Base-by-base conservation (phyloP, 2,888 invertebrate species). In the Yponomeuta sedellus region DNA sequence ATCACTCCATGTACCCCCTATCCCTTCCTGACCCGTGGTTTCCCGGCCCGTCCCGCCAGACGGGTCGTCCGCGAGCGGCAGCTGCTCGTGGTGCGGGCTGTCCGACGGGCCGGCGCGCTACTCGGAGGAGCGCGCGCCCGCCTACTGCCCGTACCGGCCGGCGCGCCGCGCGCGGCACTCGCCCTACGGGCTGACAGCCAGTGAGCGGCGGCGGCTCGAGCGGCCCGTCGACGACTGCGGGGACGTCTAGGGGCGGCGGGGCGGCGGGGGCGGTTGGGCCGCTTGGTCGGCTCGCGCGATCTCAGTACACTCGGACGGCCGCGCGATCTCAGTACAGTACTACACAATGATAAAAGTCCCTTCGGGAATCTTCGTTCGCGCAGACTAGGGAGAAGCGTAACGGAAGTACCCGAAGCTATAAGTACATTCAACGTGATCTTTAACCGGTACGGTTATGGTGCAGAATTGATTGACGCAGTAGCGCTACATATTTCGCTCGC, bases 31-130 rank as follows among this genome's bases (percentile, higher is more conserved):
- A 19, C 19, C 61, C 64, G 65, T 63, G 57, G 61, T 52, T 61
- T 28, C 68, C 66, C 63, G 67, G 67, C 68, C 68, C 65, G 62
- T 68, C 68, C 62, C 64, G 25, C 70, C 83, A 88, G 88, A 87
- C 75, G 82, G 77, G 64, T 84, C 88, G 71, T 85, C 85, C 68
- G 79, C 73, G 73, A 77, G 78, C 71, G 77, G 74, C 61, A 81
- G 82, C 73, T 86, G 86, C 73, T 78, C 78, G 79, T 86, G 86
- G 82, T 82, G 84, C 79, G 85, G 79, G 64, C 72, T 77, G 70
- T 73, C 69, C 65, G 77, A 71, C 68, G 74, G 73, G 64, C 73
- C 73, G 52, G 68, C 70, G 66, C 69, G 71, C 61, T 44, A 63
- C 44, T 5, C 39, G 19, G 62, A 66, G 66, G 61, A 16, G 64